Base-by-base conservation (phyloP, 1,140 invertebrate genomes). In the Drosophila kepulauana region DNA sequence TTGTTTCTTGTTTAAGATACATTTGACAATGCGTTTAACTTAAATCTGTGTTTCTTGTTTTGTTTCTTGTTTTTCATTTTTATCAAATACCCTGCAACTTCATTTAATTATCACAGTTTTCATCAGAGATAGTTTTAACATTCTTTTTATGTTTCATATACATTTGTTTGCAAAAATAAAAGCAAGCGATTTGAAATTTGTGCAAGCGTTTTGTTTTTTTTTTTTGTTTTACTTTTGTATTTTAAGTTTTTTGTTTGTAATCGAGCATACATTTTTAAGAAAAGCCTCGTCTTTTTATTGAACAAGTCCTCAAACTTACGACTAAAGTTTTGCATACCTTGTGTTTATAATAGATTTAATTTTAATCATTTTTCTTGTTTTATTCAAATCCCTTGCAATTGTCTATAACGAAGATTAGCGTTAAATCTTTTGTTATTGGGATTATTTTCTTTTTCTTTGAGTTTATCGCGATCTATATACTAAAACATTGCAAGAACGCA, bases 11-110 rank as follows among this genome's bases (percentile, higher is more conserved):
- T 30, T 82, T 79, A 69, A 68, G 76, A 82, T 71, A 77, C 51
- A 65, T 64, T 69, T 82, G 51, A 82, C 65, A 82, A 78, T 78
- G 74, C 79, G 56, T 87, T 78, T 71, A 84, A 75, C 77, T 76
- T 91, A 75, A 77, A 62, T 79, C 62, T 79, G 71, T 68, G 33
- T 71, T 52, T 73, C 45, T 20, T 62, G 28, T 54, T 51, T 48
- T 35, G 7, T 48, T 63, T 25, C 5, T 78, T 86, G 52, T 45
- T 67, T 68, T 65, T 56, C 61, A 78, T 75, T 67, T 25, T 87
- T 90, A 88, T 88, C 85, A 85, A 91, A 91, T 91, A 91, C 90
- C 90, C 90, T 91, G 90, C 90, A 91, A 91, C 90, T 91, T 91
- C 86, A 85, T 79, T 88, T 90, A 88, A 85, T 91, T 89, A 92